Conservation (phyloP, 2,113 vertebrate genomes). For the Semnornis frantzii region DNA sequence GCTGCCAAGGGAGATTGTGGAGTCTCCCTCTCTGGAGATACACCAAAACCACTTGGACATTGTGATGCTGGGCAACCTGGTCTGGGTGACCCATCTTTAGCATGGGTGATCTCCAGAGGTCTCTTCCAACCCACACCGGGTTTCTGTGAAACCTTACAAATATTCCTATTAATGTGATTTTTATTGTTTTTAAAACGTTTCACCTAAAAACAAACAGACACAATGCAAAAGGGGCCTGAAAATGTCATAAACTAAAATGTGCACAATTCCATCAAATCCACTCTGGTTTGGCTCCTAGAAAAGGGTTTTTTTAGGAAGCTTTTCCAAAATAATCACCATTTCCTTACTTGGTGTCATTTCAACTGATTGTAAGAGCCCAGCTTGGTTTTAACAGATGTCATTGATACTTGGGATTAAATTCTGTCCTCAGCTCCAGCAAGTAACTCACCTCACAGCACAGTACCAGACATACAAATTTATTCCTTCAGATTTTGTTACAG, state of each 20-base stretch:
- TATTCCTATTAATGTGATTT: not conserved
- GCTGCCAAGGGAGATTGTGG: no score
- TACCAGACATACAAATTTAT: constrained; percentile 8
- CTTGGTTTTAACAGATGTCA: constrained; percentile 24
- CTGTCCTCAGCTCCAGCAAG: not conserved
- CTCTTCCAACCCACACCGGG: no score
- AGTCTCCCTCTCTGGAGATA: no score
- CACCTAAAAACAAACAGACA: constrained; percentile 17
- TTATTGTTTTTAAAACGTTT: not conserved
- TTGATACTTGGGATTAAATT: not conserved
- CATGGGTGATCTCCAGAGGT: no score
- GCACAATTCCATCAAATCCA: not conserved
- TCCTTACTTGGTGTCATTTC: constrained; percentile 39
- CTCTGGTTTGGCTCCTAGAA: not conserved
- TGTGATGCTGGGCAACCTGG: no score
- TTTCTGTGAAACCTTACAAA: not conserved
- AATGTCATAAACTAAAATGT: constrained; percentile 32
- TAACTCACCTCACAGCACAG: not conserved
- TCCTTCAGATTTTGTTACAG: not conserved
- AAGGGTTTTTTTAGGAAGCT: constrained; percentile 1
- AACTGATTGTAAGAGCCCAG: not conserved
- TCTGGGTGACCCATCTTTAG: no score
- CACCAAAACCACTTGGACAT: no score
- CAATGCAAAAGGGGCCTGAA: not conserved
- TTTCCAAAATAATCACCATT: constrained; percentile 58